A percentile compares a stretch with the other conserved stretches of the same genome.
Evolutionary conservation across 1,140 invertebrate genomes (phyloP).

Genomic region (Papilio polyxenes): DNA sequence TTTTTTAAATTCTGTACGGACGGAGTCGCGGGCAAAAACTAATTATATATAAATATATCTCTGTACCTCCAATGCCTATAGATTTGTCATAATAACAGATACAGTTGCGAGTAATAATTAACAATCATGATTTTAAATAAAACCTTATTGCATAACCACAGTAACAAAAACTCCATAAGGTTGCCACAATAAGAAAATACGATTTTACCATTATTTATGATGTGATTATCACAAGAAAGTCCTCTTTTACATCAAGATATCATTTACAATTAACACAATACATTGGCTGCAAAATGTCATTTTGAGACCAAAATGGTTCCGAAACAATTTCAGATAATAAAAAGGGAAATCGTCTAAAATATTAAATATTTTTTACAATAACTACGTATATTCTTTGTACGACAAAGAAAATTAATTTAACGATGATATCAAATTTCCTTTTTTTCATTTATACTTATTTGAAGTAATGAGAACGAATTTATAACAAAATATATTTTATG

Average conservation of each 20-base stretch:
- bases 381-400: not conserved
- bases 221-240: no score
- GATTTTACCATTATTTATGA: not conserved
- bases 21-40: no score
- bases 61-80: not conserved
- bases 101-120: not conserved
- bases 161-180: not conserved
- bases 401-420: not conserved
- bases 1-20: no score
- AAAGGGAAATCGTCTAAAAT: not conserved
- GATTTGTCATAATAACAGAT: not conserved
- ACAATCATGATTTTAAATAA: conserved; percentile 1
- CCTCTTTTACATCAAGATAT: no score
- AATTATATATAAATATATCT: no score
- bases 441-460: conserved; percentile 18
- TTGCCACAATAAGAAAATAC: not conserved
- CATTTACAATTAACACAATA: no score
- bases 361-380: not conserved
- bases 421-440: not conserved
- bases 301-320: not conserved
- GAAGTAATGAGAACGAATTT: conserved; percentile 29
- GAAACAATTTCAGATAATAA: not conserved
- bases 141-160: not conserved
- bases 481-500: conserved; percentile 34
- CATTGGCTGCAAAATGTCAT: not conserved